These are phyloP conservation scores for Drosophila macrothrix DNA, from an alignment of 2,888 invertebrate species.

Conservation along the genomic window DNA sequence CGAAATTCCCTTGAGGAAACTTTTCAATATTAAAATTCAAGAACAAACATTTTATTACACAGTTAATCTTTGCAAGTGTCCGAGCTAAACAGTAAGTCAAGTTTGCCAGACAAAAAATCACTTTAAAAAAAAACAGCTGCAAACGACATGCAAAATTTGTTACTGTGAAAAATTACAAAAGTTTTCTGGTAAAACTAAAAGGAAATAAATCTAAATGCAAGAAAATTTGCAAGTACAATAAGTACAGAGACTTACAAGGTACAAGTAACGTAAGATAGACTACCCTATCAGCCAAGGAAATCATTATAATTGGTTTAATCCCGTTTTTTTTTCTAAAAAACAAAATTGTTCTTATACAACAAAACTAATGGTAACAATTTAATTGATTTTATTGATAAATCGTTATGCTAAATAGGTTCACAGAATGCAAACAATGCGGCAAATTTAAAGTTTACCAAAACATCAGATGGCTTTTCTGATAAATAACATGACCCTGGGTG, in stretches of 20 bases:
- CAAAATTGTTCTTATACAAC: not conserved
- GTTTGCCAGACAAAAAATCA: conserved; percentile 29
- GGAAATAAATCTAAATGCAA: conserved; percentile 10
- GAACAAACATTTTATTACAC: conserved; percentile 16
- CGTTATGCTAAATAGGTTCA: not conserved
- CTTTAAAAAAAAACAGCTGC: conserved; percentile 10
- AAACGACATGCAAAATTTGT: conserved; percentile 11
- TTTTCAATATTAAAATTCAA: conserved; percentile 22
- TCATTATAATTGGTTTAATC: not conserved
- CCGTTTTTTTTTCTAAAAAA: no score
- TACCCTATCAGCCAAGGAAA: not conserved
- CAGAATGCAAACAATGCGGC: not conserved
- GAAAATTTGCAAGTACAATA: conserved; percentile 2
- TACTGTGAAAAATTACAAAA: conserved; percentile 17
- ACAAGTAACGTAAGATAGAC: not conserved
- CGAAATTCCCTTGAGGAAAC: conserved; percentile 11
- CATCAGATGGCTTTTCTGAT: conserved; percentile 8
- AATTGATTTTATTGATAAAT: not conserved
- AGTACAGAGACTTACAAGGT: not conserved
- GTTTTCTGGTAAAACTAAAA: conserved; percentile 11
- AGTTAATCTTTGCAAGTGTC: not conserved
- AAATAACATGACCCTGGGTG: conserved; percentile 11
- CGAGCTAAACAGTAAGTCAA: conserved; percentile 2
- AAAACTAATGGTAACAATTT: not conserved
- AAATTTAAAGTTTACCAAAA: conserved; percentile 3